Evolutionary conservation across 2,797 vertebrate genomes (phyloP), one percentile per base, ranked within the genome.

Genomic region (Cynodonichthys magdalenae): DNA sequence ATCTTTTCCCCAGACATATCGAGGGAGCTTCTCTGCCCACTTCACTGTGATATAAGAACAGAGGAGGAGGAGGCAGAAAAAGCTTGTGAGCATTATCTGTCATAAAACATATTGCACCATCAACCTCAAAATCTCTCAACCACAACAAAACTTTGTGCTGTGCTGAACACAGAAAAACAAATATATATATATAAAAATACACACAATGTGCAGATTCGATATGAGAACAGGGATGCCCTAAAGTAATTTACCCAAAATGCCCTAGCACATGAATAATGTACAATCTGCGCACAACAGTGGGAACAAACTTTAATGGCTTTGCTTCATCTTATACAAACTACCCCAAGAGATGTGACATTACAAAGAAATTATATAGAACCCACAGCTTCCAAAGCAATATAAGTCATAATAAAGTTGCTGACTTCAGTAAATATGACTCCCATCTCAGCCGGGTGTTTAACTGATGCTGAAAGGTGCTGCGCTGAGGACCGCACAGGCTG

Each of bases 351-450:
- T 78, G 68, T 75, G 74, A 85, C 83, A 85, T 82, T 87, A 87
- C 72, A 78, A 81, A 75, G 69, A 76, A 80, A 84, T 67, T 68
- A 64, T 71, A 79, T 64, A 54, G 78, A 85, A 86, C 82, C 68
- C 56, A 68, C 65, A 71, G 75, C 76, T 66, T 73, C 75, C 60
- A 60, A 58, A 69, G 87, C 72, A 82, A 82, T 86, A 75, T 76
- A 75, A 85, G 74, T 79, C 49, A 80, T 82, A 87, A 88, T 85
- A 86, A 88, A 87, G 59, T 62, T 85, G 89, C 89, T 90, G 86
- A 92, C 83, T 69, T 65, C 77, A 77, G 80, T 89, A 82, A 86
- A 89, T 84, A 66, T 79, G 75, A 73, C 46, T 75, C 71, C 62
- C 80, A 72, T 86, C 78, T 80, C 70, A 66, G 68, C 36, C 45